Conservation (phyloP, 2,113 vertebrate species). For the Girardinichthys multiradiatus region DNA sequence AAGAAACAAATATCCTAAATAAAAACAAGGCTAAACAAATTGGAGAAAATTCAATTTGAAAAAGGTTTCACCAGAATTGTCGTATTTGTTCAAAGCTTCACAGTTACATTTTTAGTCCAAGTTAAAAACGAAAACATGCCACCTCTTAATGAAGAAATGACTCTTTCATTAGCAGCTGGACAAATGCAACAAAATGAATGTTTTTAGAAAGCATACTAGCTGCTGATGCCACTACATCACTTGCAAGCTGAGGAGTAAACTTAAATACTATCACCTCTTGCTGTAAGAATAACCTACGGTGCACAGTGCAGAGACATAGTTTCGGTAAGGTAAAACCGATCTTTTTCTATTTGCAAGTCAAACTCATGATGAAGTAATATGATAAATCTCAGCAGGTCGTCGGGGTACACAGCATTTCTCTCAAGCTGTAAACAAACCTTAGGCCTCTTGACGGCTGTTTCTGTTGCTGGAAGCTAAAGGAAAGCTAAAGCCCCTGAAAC, state of each 20-base stretch:
- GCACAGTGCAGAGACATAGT: background rate
- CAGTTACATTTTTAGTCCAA: background rate
- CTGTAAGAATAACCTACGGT: no score
- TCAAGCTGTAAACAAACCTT: constrained; percentile 22
- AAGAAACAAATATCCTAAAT: background rate
- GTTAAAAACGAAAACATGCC: background rate
- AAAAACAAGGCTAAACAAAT: background rate
- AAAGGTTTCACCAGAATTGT: background rate
- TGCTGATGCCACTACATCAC: no score
- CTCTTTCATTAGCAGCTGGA: background rate
- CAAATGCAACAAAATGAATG: background rate
- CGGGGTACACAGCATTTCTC: constrained; percentile 4
- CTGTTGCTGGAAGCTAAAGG: constrained; percentile 21
- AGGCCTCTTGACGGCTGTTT: constrained; percentile 18
- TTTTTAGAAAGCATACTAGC: background rate
- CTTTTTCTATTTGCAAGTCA: background rate
- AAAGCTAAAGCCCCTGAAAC: background rate
- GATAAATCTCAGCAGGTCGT: background rate
- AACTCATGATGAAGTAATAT: background rate
- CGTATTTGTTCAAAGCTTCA: background rate
- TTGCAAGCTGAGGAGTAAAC: no score
- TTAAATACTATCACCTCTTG: background rate
- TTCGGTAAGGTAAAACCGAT: background rate
- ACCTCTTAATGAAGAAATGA: background rate
- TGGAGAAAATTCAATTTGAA: background rate